Evolutionary conservation across 2,888 invertebrate genomes (phyloP), one percentile per base, ranked within the genome.

Genomic region (Drosophila ustulata): DNA sequence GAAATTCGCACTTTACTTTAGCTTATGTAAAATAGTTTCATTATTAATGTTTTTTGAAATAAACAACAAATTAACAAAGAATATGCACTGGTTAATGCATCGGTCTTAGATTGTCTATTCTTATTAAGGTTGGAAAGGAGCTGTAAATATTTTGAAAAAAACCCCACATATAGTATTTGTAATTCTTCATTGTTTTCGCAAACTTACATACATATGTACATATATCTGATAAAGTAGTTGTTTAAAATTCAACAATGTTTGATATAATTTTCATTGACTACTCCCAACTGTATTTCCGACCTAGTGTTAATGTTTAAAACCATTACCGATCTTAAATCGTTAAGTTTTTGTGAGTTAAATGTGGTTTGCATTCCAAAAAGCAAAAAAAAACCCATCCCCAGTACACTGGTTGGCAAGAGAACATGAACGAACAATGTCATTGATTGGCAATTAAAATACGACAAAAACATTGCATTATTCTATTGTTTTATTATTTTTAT

Each of bases 371-470:
- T 43, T 55, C 26, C 26, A 52, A 52, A 28, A 3, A 34, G 9
- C 9, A 34, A 34, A 34, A 11, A 34, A 9, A 37, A 4, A 34
- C 11, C 11, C 11, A 34, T 18, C 18, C 18, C 18, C 18, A 1
- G 13, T 34, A 11, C 18, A 13, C 32, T n/a, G 51, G 8, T 25
- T 37, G n/a, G 34, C 37, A 53, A 52, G 46, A 39, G 34, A 39
- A 63, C 37, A n/a, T n/a, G 37, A 39, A 26, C 34, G 61, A 49
- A 50, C 53, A 68, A 47, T 56, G 50, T 23, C 55, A 67, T 51
- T 57, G 49, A 52, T 50, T 57, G 52, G 11, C 65, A 59, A 71
- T 66, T 65, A 39, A 59, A 71, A 59, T 59, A 53, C 51, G 13
- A 25, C 55, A 37, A 45, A 46, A 32, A 45, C 41, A 41, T 53